A percentile compares a stretch with the other conserved stretches of the same genome.
These are phyloP conservation scores for Protonemura montana DNA, from an alignment of 2,888 invertebrate species.

Conservation along the genomic window DNA sequence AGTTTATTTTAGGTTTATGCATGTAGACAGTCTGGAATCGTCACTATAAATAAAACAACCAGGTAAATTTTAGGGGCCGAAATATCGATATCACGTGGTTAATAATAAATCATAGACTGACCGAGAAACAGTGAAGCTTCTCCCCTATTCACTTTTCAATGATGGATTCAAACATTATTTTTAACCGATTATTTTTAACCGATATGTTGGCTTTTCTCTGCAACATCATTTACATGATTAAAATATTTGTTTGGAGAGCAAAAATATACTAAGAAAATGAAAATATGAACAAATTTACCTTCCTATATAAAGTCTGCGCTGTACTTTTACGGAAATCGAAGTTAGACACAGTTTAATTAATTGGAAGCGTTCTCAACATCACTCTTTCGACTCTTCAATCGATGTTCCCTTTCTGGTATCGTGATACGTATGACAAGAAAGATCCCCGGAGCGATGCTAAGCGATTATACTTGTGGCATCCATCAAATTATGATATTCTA, in stretches of 20 bases:
- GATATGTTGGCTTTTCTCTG: background rate
- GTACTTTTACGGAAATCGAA: no score
- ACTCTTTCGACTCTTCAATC: background rate
- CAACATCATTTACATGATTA: background rate
- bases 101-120: background rate
- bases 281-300: no score
- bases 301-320: no score
- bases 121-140: background rate
- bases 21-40: background rate
- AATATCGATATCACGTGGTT: background rate
- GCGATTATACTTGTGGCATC: background rate
- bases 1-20: background rate
- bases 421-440: background rate
- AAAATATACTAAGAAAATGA: no score
- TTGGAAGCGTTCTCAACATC: no score
- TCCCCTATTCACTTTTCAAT: background rate
- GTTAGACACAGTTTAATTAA: no score
- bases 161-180: background rate
- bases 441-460: background rate
- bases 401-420: background rate
- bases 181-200: no score
- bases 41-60: background rate
- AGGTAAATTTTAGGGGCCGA: background rate
- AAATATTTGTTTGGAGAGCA: background rate
- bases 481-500: background rate